phyloP scores from a whole-genome alignment of 92 coral and sea anemone genomes.

The Actinernus sp. region DNA sequence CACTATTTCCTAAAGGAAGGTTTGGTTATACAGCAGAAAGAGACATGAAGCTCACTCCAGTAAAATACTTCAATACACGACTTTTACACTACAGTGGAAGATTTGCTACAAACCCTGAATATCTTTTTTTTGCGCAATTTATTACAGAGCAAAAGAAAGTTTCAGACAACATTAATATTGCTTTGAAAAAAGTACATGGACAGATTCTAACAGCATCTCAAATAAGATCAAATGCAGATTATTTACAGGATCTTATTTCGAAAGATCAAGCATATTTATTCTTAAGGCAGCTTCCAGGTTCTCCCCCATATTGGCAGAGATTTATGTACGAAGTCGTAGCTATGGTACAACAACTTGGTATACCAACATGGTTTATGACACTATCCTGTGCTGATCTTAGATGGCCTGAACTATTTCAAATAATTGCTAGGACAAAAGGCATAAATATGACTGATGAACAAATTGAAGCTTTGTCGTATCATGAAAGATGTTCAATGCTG shows the following conservation, averaged over 20 bases:
- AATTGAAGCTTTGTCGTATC: slow-evolving; percentile 61
- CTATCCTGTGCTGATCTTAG: slow-evolving; percentile 77
- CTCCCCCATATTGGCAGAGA: slow-evolving; percentile 52
- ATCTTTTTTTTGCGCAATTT: slow-evolving; percentile 67
- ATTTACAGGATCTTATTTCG: slow-evolving; percentile 31
- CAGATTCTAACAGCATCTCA: slow-evolving; percentile 55
- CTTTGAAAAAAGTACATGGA: slow-evolving; percentile 58
- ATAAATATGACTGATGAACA: slow-evolving; percentile 45
- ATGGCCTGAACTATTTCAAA: slow-evolving; percentile 72
- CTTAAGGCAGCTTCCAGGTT: slow-evolving; percentile 55
- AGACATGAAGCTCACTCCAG: slow-evolving; percentile 25
- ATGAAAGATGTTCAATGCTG: slow-evolving; percentile 69
- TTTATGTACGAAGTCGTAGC: slow-evolving; percentile 53
- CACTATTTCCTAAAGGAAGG: slow-evolving; percentile 65
- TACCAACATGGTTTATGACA: slow-evolving; percentile 78
- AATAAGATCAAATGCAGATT: slow-evolving; percentile 42
- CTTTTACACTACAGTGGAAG: slow-evolving; percentile 53
- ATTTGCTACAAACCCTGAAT: slow-evolving; percentile 62
- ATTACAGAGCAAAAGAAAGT: slow-evolving; percentile 53
- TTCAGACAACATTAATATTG: slow-evolving; percentile 49
- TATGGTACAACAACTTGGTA: slow-evolving; percentile 65
- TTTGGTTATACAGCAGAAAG: slow-evolving; percentile 55
- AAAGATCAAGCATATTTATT: slow-evolving; percentile 59
- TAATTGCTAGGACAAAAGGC: slow-evolving; percentile 43
- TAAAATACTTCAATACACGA: slow-evolving; percentile 51